phyloP scores from a whole-genome alignment of 2,888 invertebrate genomes.

The Drosophila falleni region DNA sequence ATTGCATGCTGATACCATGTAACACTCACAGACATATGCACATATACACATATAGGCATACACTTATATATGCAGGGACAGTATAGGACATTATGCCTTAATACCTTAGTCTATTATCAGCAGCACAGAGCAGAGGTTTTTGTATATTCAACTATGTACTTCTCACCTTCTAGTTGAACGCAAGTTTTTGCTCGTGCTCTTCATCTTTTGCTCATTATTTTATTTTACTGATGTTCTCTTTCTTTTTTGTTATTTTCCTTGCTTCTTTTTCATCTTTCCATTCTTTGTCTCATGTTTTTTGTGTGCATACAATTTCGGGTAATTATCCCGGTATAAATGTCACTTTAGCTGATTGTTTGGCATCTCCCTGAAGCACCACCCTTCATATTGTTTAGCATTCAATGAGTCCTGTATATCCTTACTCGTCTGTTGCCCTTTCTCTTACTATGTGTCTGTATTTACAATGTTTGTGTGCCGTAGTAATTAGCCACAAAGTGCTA shows the following conservation, averaged over 20 bases:
- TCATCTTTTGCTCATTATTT: conserved; percentile 27
- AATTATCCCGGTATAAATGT: conserved; percentile 70
- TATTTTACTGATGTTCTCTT: conserved; percentile 27
- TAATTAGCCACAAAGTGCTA: conserved; percentile 65
- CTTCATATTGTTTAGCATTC: neutral
- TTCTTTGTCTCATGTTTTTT: conserved; percentile 1
- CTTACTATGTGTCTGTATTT: neutral
- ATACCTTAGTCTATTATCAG: conserved; percentile 54
- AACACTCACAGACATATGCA: conserved; percentile 38
- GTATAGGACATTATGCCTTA: conserved; percentile 39
- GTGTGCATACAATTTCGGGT: conserved; percentile 58
- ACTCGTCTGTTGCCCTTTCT: neutral
- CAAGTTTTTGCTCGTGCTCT: conserved; percentile 14
- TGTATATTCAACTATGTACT: conserved; percentile 15
- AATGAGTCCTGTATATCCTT: conserved; percentile 4
- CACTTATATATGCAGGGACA: conserved; percentile 1
- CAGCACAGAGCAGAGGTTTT: conserved; percentile 23
- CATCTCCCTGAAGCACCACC: conserved; percentile 38
- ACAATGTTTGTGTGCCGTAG: conserved; percentile 26
- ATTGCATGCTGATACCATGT: conserved; percentile 44
- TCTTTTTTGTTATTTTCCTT: conserved; percentile 4
- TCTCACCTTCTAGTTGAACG: conserved; percentile 25
- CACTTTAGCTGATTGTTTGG: conserved; percentile 69
- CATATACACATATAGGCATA: neutral
- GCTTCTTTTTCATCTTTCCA: neutral